A percentile compares a stretch with the other conserved stretches of the same genome.
These are phyloP conservation scores for Caenorhabditis afra DNA, from an alignment of 2,888 invertebrate genomes.

Conservation along the genomic window DNA sequence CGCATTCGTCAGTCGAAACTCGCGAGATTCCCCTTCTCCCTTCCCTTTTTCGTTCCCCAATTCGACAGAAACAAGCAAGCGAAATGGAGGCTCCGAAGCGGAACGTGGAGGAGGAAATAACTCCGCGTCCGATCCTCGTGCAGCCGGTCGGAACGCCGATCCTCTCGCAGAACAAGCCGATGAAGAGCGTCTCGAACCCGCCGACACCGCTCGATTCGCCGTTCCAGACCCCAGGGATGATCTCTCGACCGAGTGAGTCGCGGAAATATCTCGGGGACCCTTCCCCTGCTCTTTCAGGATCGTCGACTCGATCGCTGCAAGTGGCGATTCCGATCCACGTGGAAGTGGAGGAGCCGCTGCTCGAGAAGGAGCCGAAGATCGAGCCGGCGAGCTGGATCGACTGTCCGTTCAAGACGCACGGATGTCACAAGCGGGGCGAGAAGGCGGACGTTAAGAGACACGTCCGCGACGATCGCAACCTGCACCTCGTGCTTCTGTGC, in stretches of 20 bases:
- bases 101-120: slow-evolving; percentile 3
- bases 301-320: slow-evolving; percentile 26
- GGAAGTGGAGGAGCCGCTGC: slow-evolving; percentile 9
- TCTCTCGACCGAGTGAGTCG: slow-evolving; percentile 24
- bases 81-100: slow-evolving; percentile 18
- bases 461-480: slow-evolving; percentile 54
- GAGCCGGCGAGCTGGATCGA: slow-evolving; percentile 16
- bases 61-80: neutral
- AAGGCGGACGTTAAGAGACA: slow-evolving; percentile 49
- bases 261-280: no score
- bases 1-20: neutral
- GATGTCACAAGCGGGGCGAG: slow-evolving; percentile 56
- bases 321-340: slow-evolving; percentile 43
- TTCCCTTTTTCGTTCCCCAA: neutral
- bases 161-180: neutral
- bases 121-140: slow-evolving; percentile 39
- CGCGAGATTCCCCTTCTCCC: no score
- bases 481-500: slow-evolving; percentile 50
- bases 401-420: slow-evolving; percentile 56
- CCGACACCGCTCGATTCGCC: slow-evolving; percentile 47
- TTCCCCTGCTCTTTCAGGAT: neutral
- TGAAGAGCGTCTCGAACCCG: slow-evolving; percentile 29
- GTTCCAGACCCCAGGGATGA: slow-evolving; percentile 4
- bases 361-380: neutral
- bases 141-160: slow-evolving; percentile 20